A percentile compares a stretch with the other conserved stretches of the same genome.
Evolutionary conservation across 2,888 invertebrate genomes (phyloP).

Genomic region (Drosophila pseudotalamancana): DNA sequence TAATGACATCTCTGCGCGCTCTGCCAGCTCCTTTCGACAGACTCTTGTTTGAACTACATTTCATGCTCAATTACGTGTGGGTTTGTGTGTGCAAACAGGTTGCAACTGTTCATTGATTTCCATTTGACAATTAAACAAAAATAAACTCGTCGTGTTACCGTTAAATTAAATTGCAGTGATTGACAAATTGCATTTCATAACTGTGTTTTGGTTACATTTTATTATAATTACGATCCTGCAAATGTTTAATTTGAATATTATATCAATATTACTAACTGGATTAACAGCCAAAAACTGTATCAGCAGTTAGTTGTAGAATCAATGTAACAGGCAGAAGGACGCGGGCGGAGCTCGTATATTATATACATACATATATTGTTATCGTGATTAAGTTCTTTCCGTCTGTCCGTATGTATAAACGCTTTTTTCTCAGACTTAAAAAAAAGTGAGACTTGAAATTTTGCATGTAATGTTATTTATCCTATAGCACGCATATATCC

Average conservation of each 20-base stretch:
- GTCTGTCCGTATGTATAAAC: too few relatives aligned
- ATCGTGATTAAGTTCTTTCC: too few relatives aligned
- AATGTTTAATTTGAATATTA: not conserved
- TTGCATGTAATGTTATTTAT: too few relatives aligned
- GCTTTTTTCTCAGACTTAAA: too few relatives aligned
- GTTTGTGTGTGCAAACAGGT: slow-evolving; percentile 41
- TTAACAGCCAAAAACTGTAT: too few relatives aligned
- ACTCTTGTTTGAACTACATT: slow-evolving; percentile 39
- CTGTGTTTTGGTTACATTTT: not conserved
- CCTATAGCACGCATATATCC: too few relatives aligned
- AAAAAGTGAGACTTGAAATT: too few relatives aligned
- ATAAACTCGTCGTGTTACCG: slow-evolving; percentile 3
- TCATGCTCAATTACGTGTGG: slow-evolving; percentile 45
- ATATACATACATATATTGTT: too few relatives aligned
- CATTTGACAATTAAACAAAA: slow-evolving; percentile 17
- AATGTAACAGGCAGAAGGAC: too few relatives aligned
- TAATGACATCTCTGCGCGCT: slow-evolving; percentile 24
- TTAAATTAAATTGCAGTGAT: slow-evolving; percentile 4
- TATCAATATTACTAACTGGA: not conserved
- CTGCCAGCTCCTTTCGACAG: not conserved
- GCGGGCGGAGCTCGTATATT: too few relatives aligned
- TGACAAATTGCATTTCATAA: slow-evolving; percentile 15
- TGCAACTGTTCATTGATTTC: slow-evolving; percentile 6
- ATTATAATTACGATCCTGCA: not conserved
- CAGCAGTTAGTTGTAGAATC: too few relatives aligned